Base-by-base conservation (phyloP, 2,797 vertebrate genomes). In the Manis javanica region DNA sequence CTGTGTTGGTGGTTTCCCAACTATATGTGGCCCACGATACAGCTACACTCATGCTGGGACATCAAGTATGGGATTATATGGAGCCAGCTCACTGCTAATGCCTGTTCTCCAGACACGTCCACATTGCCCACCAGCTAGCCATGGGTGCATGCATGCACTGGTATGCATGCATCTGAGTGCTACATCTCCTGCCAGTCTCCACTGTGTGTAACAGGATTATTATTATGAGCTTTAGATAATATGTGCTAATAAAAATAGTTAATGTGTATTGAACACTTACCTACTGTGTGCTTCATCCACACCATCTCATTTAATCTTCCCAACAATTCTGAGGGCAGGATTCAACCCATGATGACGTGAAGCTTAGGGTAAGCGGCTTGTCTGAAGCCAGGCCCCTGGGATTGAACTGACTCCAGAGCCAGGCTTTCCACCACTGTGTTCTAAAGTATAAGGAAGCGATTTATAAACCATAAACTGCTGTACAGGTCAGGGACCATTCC, bases 391-490 rank as follows among this genome's bases (percentile, higher is more conserved):
- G 21, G 24, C 46, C 29, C 1, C 46, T 55, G 57, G 46, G 78
- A 88, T 75, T 88, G 39, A 64, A 93, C 79, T 81, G 93, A 87
- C 31, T 90, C 39, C 68, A 39, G 42, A 68, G 34, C 68, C 78
- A 59, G 42, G 7, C 46, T 85, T n/a, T 49, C 34, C 63, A 3
- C 21, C 5, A n/a, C n/a, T 61, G 46, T 87, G 15, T 82, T 89
- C 42, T 53, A 78, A 90, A 86, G 69, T 74, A 14, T 8, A 71
- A 42, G 69, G 77, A 93, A 69, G 49, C 16, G n/a, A 5, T 61
- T 13, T 49, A 3, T 71, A 82, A 88, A 53, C 78, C 42, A 23
- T 29, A 21, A 31, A 29, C 21, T 63, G 21, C 55, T 85, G 39
- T 92, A 16, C 34, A 59, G 53, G n/a, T 55, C 53, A 46, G 29